Percentiles rank a stretch among this genome's conserved stretches.
Conservation (phyloP, 1,140 invertebrate genomes). For the Cydia pomonella region DNA sequence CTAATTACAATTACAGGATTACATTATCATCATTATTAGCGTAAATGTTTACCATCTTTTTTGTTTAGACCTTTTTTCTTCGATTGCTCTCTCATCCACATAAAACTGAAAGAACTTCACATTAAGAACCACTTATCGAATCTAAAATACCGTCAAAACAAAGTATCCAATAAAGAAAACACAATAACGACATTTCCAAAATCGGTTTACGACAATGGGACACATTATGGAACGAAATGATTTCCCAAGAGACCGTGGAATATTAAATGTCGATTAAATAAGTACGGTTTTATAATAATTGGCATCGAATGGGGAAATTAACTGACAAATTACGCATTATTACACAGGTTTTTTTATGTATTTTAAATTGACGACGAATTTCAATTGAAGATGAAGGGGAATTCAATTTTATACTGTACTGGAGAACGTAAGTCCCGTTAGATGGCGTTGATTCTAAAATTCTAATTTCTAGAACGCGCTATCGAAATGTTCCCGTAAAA, state of each 20-base stretch:
- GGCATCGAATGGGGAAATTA: conserved; percentile 23
- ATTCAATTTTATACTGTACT: not conserved
- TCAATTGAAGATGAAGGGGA: not conserved
- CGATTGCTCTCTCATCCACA: too few relatives aligned
- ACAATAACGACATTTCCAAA: not conserved
- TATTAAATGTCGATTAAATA: conserved; percentile 33
- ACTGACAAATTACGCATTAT: conserved; percentile 1
- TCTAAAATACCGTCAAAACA: not conserved
- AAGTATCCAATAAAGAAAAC: not conserved
- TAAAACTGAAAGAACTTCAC: too few relatives aligned
- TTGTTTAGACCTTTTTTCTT: too few relatives aligned
- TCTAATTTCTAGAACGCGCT: not conserved
- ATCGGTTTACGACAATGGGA: conserved; percentile 15
- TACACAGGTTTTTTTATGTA: not conserved
- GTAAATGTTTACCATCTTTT: too few relatives aligned
- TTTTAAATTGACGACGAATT: not conserved
- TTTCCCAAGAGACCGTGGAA: conserved; percentile 8
- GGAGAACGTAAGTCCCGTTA: not conserved
- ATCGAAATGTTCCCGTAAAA: not conserved
- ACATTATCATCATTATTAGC: too few relatives aligned
- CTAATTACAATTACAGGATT: too few relatives aligned
- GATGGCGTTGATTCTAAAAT: not conserved
- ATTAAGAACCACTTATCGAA: too few relatives aligned
- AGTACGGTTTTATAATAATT: conserved; percentile 31
- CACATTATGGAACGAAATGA: conserved; percentile 21